Evolutionary conservation across 2,888 invertebrate species (phyloP), one percentile per base, ranked within the genome.

Genomic region (Strigamia maritima): DNA sequence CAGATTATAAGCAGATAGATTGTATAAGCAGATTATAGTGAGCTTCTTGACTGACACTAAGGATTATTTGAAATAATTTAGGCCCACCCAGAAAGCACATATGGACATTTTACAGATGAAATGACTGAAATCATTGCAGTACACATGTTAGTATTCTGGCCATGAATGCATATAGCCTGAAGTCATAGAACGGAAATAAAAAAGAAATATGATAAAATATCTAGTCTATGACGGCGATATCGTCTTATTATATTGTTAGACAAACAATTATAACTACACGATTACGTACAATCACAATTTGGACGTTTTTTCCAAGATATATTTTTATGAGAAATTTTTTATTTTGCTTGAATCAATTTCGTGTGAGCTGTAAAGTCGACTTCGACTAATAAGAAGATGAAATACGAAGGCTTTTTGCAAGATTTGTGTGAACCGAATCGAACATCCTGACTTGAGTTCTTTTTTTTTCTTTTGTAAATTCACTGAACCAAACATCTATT

Each of bases 401-500:
- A 7, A 54, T 54, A 54, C 16, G 54, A 16, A 4, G 54, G 16
- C 60, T 60, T 60, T 60, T 22, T 60, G 60, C 60, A 8, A 19
- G 22, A 12, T 22, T 60, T 60, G 60, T 60, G 60, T 8, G 60
- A 60, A 60, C 60, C 60, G 60, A 60, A 8, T 22, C 60, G 60
- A 60, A 60, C 60, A 60, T 60, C 60, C 60, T 60, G 22, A 60
- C 3, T 54, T 6, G 6, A 4, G 14, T 60, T 60, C 12, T 60
- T 60, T 24, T 24, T 60, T 19, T 19, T 8, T 22, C 22, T 60
- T 60, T 22, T 60, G 19, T 22, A 14, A 2, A 24, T 60, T 60
- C 60, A 60, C 60, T 60, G 60, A 60, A 24, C 8, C 22, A 60
- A 60, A 60, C 60, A 10, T 60, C 60, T 60, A 60, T 60, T 60